Evolutionary conservation across 2,113 vertebrate genomes (phyloP).

Genomic region (Heliornis fulica): DNA sequence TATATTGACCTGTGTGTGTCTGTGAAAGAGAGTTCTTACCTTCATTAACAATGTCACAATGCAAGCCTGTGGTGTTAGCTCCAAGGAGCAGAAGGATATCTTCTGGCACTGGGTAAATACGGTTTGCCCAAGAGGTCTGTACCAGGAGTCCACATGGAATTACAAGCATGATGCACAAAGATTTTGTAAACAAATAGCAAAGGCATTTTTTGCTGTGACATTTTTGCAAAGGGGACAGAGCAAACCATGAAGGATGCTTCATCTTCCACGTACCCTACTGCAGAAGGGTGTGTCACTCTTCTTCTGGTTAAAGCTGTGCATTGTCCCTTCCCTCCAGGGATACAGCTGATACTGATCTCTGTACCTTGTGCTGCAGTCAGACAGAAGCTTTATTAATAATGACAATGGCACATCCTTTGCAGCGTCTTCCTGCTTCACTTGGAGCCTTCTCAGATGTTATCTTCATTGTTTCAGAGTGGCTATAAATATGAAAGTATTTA

Average conservation of each 20-base stretch:
- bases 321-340: conserved; percentile 43
- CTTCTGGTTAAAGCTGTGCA: not conserved
- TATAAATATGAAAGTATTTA: conserved; percentile 59
- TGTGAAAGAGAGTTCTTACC: not conserved
- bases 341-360: conserved; percentile 46
- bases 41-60: not conserved
- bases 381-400: conserved; percentile 49
- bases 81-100: not conserved
- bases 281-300: not conserved
- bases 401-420: conserved; percentile 57
- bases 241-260: not conserved
- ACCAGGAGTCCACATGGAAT: not conserved
- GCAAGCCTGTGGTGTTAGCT: not conserved
- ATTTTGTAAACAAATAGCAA: not conserved
- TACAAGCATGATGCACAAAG: not conserved
- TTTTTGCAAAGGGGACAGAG: not conserved
- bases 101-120: not conserved
- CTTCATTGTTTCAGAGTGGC: conserved; percentile 45
- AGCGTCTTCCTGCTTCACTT: conserved; percentile 51
- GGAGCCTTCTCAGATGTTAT: conserved; percentile 62
- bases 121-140: not conserved
- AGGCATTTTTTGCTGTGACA: not conserved
- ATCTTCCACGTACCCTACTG: not conserved
- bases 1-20: not conserved
- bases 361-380: conserved; percentile 21